A percentile compares a stretch with the other conserved stretches of the same genome.
phyloP scores from a whole-genome alignment of 2,888 invertebrate genomes.

The Cheilosia soror region DNA sequence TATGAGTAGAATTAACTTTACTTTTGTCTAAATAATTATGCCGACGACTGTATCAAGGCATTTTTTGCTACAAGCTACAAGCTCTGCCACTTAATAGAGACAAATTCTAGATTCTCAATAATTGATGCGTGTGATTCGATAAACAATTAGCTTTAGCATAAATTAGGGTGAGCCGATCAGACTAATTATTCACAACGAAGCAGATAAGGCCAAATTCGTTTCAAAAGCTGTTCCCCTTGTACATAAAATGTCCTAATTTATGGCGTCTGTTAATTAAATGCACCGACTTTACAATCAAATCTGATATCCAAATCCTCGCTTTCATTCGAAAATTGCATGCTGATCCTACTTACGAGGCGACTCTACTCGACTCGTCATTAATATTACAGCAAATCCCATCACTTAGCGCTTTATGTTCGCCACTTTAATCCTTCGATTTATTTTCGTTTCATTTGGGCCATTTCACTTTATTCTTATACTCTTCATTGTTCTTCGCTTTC shows the following conservation, averaged over 20 bases:
- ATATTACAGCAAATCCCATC: conserved; percentile 48
- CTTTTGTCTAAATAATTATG: too few relatives aligned
- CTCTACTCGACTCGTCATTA: conserved; percentile 27
- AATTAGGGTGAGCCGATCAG: too few relatives aligned
- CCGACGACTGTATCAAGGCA: too few relatives aligned
- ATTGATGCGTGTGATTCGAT: too few relatives aligned
- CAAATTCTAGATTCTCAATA: too few relatives aligned
- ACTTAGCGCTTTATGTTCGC: conserved; percentile 54
- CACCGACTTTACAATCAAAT: conserved; percentile 1
- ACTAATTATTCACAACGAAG: not conserved
- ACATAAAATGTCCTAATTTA: not conserved
- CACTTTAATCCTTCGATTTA: conserved; percentile 55
- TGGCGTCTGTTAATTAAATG: conserved; percentile 30
- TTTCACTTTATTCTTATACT: conserved; percentile 12
- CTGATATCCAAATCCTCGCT: conserved; percentile 33
- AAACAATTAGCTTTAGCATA: too few relatives aligned
- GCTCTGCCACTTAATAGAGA: too few relatives aligned
- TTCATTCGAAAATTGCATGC: conserved; percentile 51
- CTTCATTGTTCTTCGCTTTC: conserved; percentile 57
- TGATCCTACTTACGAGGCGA: conserved; percentile 26
- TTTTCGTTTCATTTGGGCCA: conserved; percentile 60
- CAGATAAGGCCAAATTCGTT: not conserved
- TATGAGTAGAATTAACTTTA: too few relatives aligned
- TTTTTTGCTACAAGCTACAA: too few relatives aligned
- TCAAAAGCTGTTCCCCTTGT: not conserved